Conservation (phyloP, 2,113 vertebrate genomes). For the Arothron firmamentum region DNA sequence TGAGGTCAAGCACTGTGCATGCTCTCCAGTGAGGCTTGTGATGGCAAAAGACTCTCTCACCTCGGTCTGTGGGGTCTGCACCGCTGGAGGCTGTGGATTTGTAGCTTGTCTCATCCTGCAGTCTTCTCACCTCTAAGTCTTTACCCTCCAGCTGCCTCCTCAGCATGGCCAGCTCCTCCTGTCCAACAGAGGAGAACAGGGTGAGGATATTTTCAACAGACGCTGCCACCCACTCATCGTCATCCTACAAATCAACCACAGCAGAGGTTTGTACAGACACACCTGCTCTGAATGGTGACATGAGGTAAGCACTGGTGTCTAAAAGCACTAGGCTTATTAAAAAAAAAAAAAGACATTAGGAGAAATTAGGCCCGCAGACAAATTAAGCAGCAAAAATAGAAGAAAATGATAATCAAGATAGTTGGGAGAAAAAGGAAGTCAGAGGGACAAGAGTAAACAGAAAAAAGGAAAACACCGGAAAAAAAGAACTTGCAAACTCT, state of each 20-base stretch:
- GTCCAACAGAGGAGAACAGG: slow-evolving; percentile 37
- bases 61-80: slow-evolving; percentile 80
- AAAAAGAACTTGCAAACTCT: slow-evolving; percentile 20
- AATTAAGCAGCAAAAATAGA: slow-evolving; percentile 3
- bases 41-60: slow-evolving; percentile 62
- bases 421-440: slow-evolving; percentile 2
- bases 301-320: slow-evolving; percentile 17
- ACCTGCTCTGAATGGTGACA: slow-evolving; percentile 40
- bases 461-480: background rate
- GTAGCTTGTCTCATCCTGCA: slow-evolving; percentile 83
- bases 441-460: slow-evolving; percentile 12
- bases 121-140: slow-evolving; percentile 81
- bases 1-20: slow-evolving; percentile 18
- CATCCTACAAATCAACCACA: slow-evolving; percentile 57
- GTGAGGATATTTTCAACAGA: slow-evolving; percentile 26
- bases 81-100: slow-evolving; percentile 71
- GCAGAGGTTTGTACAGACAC: slow-evolving; percentile 49
- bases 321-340: slow-evolving; percentile 1
- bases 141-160: slow-evolving; percentile 87
- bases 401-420: background rate
- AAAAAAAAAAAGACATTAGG: slow-evolving; percentile 17
- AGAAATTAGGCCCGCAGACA: slow-evolving; percentile 21
- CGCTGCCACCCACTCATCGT: slow-evolving; percentile 3
- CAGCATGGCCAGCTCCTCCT: slow-evolving; percentile 88
- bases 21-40: slow-evolving; percentile 1